phyloP scores from a whole-genome alignment of 2,888 invertebrate species.

The Xestia rhomboidea region DNA sequence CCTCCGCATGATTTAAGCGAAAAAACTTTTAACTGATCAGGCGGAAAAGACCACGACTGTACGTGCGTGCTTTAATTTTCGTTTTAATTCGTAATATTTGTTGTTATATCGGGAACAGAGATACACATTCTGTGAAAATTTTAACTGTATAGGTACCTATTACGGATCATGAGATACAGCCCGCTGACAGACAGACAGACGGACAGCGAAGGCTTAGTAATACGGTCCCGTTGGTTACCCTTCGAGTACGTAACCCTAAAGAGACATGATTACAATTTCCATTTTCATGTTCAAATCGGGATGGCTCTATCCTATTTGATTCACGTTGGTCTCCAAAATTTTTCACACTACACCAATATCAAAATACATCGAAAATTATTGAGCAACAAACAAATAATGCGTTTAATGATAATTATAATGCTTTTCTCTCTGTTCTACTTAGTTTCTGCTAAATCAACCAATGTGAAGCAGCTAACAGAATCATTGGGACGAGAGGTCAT shows the following conservation, averaged over 20 bases:
- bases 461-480: conserved; percentile 77
- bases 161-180: too few relatives aligned
- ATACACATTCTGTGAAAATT: too few relatives aligned
- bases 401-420: conserved; percentile 48
- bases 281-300: conserved; percentile 46
- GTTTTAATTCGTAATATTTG: too few relatives aligned
- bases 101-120: too few relatives aligned
- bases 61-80: too few relatives aligned
- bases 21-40: too few relatives aligned
- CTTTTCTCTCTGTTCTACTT: conserved; percentile 59
- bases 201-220: too few relatives aligned
- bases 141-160: too few relatives aligned
- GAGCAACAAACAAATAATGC: conserved; percentile 69
- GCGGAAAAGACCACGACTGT: too few relatives aligned
- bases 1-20: too few relatives aligned
- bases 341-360: conserved; percentile 8
- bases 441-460: conserved; percentile 68
- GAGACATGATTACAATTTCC: neutral
- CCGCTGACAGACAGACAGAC: too few relatives aligned
- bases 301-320: conserved; percentile 24
- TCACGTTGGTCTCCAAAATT: conserved; percentile 45
- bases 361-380: conserved; percentile 33
- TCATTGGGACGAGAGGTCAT: conserved; percentile 83
- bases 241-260: neutral
- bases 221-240: too few relatives aligned